Conservation (phyloP, 2,113 vertebrate species). For the Chlorocebus sabaeus region DNA sequence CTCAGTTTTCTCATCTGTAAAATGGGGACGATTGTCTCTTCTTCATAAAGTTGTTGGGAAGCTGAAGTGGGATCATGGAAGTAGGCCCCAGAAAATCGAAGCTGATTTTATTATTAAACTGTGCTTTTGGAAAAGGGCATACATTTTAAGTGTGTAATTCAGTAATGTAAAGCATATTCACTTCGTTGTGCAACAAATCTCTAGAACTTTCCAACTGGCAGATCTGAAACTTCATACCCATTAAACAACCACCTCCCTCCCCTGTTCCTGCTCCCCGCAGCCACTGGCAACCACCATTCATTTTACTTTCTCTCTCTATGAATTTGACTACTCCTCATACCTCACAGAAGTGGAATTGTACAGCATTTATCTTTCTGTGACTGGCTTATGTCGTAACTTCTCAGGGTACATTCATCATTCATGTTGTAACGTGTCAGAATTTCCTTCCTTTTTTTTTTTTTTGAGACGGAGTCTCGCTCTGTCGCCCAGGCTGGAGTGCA, state of each 20-base stretch:
- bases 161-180: neutral
- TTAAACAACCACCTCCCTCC: neutral
- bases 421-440: neutral
- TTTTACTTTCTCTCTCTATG: neutral
- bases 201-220: neutral
- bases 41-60: neutral
- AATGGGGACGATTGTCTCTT: neutral
- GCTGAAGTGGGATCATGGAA: neutral
- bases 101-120: neutral
- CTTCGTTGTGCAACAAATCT: rapidly evolving
- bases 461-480: too few species aligned
- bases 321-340: too few species aligned
- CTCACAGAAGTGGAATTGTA: neutral
- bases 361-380: neutral
- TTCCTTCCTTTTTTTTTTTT: neutral
- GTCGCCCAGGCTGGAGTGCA: too few species aligned
- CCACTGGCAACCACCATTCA: too few species aligned
- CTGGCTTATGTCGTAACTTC: neutral
- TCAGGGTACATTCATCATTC: too few species aligned
- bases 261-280: neutral
- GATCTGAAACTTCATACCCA: neutral
- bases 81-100: neutral
- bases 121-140: neutral
- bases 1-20: neutral
- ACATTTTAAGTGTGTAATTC: neutral